Percentiles rank a stretch among this genome's conserved stretches.
Conservation (phyloP, 2,888 invertebrate genomes). For the Drosophila austrosaltans region DNA sequence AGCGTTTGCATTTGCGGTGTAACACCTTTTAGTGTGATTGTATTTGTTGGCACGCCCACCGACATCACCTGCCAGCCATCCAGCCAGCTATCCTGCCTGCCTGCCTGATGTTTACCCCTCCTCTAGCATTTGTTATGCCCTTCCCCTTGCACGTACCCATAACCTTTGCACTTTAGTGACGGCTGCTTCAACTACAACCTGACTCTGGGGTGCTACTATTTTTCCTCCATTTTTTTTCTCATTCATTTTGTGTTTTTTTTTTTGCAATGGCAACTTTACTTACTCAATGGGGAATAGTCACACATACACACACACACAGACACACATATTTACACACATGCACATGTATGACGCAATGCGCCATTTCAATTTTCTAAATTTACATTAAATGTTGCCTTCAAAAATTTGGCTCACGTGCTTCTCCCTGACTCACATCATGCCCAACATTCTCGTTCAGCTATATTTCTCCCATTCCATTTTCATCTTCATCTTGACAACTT, state of each 20-base stretch:
- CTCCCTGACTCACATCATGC: neutral
- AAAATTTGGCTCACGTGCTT: conserved; percentile 46
- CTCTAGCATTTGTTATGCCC: too few relatives aligned
- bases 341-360: conserved; percentile 44
- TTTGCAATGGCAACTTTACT: conserved; percentile 18
- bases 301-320: conserved; percentile 6
- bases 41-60: conserved; percentile 37
- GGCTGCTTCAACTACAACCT: conserved; percentile 25
- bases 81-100: neutral
- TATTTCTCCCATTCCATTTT: conserved; percentile 24
- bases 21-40: conserved; percentile 75
- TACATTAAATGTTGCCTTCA: conserved; percentile 43
- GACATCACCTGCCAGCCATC: conserved; percentile 1
- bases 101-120: conserved; percentile 1
- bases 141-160: conserved; percentile 15
- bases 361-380: conserved; percentile 66
- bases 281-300: conserved; percentile 34
- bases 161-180: conserved; percentile 40
- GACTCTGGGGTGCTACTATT: conserved; percentile 45
- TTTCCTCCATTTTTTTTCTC: conserved; percentile 5
- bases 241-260: conserved; percentile 10
- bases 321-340: conserved; percentile 14
- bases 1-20: conserved; percentile 56
- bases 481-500: conserved; percentile 34
- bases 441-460: neutral